Base-by-base conservation (phyloP, 2,888 invertebrate species). In the Chorisops tibialis region DNA sequence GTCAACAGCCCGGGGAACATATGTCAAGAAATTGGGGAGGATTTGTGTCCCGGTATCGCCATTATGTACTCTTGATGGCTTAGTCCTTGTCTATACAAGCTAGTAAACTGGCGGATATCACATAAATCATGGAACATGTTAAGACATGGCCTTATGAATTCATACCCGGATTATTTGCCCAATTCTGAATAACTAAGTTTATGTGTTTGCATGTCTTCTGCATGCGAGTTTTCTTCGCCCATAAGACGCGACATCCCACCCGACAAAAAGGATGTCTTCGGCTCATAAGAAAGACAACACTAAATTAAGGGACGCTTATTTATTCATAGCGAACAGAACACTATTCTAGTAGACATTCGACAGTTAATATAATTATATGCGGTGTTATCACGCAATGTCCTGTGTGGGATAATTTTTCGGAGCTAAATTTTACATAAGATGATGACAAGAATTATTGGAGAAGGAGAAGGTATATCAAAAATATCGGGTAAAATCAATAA, bases 271-370 rank as follows among this genome's bases (percentile, higher is more conserved):
- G 45, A 45, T 19, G 22, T 56, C 43, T 43, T 56, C 12, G 24
- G 45, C 30, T 56, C 18, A 56, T 18, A 35, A 7, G 19, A 35
- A 58, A 59, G 38, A 59, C 59, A 59, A 59, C 59, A 48, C 59
- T 37, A 59, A 59, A 59, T 59, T 59, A 59, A 59, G 59, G 59
- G 59, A 59, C 37, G 59, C 48, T 59, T 59, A 59, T 59, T 59
- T 59, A 59, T 59, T 59, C 59, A 59, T 59, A 21, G 47, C 56
- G 45, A 56, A 56, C 35, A 45, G 30, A 19, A 43, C 56, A 45
- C 56, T 35, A 56, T 56, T 30, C 43, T 45, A 56, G 59, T 37
- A 47, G 59, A 59, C 59, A 48, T 59, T 59, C 59, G 48, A 59
- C 59, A 48, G 47, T 59, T 59, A 59, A 41, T 41, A 41, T 41